Evolutionary conservation across 2,888 invertebrate genomes (phyloP).

Genomic region (Aphrophora alni): DNA sequence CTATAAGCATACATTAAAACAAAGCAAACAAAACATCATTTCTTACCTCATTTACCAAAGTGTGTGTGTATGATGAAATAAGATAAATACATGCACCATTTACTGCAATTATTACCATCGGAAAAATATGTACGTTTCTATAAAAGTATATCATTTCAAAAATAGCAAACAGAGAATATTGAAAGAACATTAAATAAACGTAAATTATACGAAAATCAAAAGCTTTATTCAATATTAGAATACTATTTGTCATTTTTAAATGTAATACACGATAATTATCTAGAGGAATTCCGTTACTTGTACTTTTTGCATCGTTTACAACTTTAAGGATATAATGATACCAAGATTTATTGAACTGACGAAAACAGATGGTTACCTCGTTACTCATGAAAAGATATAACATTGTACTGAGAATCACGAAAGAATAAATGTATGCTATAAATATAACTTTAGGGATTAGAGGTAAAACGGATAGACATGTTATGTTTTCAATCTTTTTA

Average conservation of each 20-base stretch:
- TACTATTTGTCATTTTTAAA: neutral
- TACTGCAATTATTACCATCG: neutral
- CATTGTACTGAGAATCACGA: neutral
- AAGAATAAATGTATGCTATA: neutral
- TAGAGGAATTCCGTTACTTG: neutral
- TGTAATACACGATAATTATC: neutral
- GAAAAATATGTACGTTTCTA: neutral
- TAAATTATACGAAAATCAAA: neutral
- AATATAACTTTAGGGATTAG: too few relatives aligned
- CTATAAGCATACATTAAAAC: too few relatives aligned
- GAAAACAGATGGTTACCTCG: neutral
- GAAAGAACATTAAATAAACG: neutral
- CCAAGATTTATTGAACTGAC: neutral
- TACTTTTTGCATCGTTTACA: neutral
- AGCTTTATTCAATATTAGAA: neutral
- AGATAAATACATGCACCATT: neutral
- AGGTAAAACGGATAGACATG: too few relatives aligned
- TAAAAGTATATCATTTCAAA: neutral
- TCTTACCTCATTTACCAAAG: neutral
- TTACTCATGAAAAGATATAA: neutral
- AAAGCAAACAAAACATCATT: too few relatives aligned
- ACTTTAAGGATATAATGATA: neutral
- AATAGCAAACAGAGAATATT: neutral
- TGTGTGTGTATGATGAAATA: neutral
- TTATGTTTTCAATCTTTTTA: too few relatives aligned